phyloP scores from a whole-genome alignment of 2,113 vertebrate genomes.

The Hippocampus comes region DNA sequence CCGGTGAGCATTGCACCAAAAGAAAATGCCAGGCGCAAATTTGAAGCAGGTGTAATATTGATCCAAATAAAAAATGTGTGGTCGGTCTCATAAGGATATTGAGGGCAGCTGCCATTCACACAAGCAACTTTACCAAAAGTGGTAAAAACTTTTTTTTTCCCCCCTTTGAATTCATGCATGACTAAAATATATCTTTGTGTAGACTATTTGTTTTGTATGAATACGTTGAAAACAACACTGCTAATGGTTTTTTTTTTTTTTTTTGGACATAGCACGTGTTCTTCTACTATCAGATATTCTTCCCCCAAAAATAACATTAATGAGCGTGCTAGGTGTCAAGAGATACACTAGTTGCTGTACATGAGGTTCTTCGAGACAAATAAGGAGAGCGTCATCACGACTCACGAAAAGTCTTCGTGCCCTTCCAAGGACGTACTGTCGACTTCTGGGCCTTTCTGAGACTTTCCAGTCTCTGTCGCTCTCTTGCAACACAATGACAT shows the following conservation, averaged over 20 bases:
- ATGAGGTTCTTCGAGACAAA: conserved; percentile 11
- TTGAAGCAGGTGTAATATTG: conserved; percentile 47
- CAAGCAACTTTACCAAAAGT: conserved; percentile 44
- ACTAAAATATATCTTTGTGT: conserved; percentile 38
- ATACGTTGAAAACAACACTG: background rate
- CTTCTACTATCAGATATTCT: conserved; percentile 15
- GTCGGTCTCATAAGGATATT: conserved; percentile 27
- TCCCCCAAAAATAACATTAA: background rate
- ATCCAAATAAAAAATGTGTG: conserved; percentile 42
- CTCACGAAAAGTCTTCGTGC: background rate
- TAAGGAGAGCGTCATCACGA: background rate
- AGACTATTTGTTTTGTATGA: conserved; percentile 3
- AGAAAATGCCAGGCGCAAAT: conserved; percentile 51
- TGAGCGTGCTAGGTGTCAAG: conserved; percentile 7
- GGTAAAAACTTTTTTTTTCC: conserved; percentile 44
- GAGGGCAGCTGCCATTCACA: conserved; percentile 50
- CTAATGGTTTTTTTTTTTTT: background rate
- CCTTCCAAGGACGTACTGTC: background rate
- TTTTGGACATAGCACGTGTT: background rate
- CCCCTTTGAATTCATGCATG: conserved; percentile 56
- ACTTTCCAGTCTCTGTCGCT: background rate
- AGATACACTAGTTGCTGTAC: background rate
- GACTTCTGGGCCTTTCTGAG: background rate
- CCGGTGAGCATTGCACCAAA: conserved; percentile 41
- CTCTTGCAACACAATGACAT: background rate